A percentile compares a stretch with the other conserved stretches of the same genome.
These are phyloP conservation scores for Hemicrepidius hirtus DNA, from an alignment of 2,888 invertebrate species.

Conservation along the genomic window DNA sequence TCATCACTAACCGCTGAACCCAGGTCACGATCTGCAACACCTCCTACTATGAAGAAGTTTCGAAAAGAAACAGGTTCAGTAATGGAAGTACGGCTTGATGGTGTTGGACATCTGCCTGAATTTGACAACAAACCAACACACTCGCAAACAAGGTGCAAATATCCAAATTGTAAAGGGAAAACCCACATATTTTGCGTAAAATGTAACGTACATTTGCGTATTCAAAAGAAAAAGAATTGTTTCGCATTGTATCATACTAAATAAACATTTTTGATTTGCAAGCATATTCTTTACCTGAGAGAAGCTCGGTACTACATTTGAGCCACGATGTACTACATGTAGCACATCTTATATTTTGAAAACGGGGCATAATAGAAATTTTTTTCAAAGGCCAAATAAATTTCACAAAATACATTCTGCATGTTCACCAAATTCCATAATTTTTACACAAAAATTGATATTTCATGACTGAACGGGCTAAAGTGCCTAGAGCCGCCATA, in stretches of 20 bases:
- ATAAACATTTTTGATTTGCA: constrained; percentile 11
- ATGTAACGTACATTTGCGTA: constrained; percentile 17
- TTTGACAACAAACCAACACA: constrained; percentile 10
- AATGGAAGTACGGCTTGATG: constrained; percentile 23
- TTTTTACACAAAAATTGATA: constrained; percentile 17
- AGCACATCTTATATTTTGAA: constrained; percentile 13
- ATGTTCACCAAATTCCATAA: constrained; percentile 5
- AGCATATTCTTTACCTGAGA: constrained; percentile 20
- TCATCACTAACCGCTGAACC: constrained; percentile 12
- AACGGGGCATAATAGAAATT: constrained; percentile 1
- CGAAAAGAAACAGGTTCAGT: neutral
- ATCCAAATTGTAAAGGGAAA: constrained; percentile 14
- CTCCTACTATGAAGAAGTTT: neutral
- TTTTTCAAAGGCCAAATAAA: constrained; percentile 3
- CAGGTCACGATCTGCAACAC: neutral
- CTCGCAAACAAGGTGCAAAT: constrained; percentile 7
- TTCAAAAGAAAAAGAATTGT: constrained; percentile 12
- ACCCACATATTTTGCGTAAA: constrained; percentile 9
- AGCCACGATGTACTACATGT: constrained; percentile 19
- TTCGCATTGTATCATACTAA: constrained; percentile 13
- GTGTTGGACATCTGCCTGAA: constrained; percentile 21
- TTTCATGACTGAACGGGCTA: constrained; percentile 17
- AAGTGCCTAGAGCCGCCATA: no score
- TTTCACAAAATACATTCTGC: constrained; percentile 1
- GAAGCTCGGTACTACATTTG: neutral